These are phyloP conservation scores for Drymodes brunneopygia DNA, from an alignment of 2,113 vertebrate genomes.

Conservation along the genomic window DNA sequence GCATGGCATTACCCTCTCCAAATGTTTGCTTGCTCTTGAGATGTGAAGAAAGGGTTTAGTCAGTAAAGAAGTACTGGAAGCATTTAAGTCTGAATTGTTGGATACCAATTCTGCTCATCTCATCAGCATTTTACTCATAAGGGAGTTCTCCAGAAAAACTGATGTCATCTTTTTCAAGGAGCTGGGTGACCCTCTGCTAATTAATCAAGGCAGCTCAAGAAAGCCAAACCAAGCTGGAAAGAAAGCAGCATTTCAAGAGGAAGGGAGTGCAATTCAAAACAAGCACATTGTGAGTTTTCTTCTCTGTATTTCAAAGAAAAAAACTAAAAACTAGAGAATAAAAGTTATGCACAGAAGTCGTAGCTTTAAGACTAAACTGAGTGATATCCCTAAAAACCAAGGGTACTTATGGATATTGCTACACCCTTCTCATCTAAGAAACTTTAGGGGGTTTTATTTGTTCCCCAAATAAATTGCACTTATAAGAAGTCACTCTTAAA, in stretches of 20 bases:
- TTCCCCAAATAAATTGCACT: not conserved
- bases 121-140: not conserved
- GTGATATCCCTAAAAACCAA: not conserved
- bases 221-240: not conserved
- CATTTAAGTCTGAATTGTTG: not conserved
- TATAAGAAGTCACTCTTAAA: not conserved
- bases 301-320: not conserved
- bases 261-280: not conserved
- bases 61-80: not conserved
- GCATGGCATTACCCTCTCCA: not conserved
- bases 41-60: not conserved
- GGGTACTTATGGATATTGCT: rapidly evolving
- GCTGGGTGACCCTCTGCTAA: not conserved
- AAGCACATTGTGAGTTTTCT: not conserved
- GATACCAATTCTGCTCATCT: not conserved
- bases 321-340: not conserved
- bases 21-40: not conserved
- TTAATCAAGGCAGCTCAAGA: not conserved
- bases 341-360: not conserved
- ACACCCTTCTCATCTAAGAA: not conserved
- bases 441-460: not conserved
- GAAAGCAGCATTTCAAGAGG: not conserved
- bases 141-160: not conserved
- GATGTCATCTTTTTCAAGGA: not conserved
- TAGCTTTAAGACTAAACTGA: not conserved